Evolutionary conservation across 2,797 vertebrate genomes (phyloP), one percentile per base, ranked within the genome.

Genomic region (Nasua narica): DNA sequence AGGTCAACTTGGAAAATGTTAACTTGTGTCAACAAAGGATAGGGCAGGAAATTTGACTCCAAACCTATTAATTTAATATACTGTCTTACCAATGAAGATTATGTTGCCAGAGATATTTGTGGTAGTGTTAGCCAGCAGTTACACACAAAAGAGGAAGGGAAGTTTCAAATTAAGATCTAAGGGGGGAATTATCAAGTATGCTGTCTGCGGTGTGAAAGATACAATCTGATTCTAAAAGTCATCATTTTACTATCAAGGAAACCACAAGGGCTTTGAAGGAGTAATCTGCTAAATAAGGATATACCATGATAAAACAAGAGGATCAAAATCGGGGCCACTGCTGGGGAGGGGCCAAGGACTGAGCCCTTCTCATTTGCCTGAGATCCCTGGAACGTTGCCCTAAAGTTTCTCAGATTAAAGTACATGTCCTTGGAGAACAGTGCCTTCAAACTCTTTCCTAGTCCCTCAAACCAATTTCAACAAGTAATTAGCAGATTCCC

Each of bases 401-500:
- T 25, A 32, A 94, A 98, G 95, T 97, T 97, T 81, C 93, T 95
- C 85, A 98, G 94, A 98, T 98, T 98, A 98, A 98, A 98, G 98
- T 65, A 98, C 90, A 97, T 91, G 85, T 85, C 90, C 95, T 87
- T 95, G 97, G 96, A 97, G 97, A 98, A 96, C 82, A 95, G 94
- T 97, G 96, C 97, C 97, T 98, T 97, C 97, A 97, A 95, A 97
- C 96, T 90, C 96, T 95, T 98, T 98, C 97, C 96, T 96, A 65
- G 83, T 97, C 97, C 98, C 97, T 93, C 95, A 96, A 98, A 98
- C 97, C 96, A 98, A 97, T 98, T 97, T 98, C 48, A 91, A 97
- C 97, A 96, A 95, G 97, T 98, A 98, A 98, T 98, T 98, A 98
- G 98, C 97, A 97, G 98, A 97, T 98, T 97, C 96, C 97, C 96